A percentile compares a stretch with the other conserved stretches of the same genome.
Evolutionary conservation across 2,113 vertebrate species (phyloP).

Genomic region (Dicrurus megarhynchus): DNA sequence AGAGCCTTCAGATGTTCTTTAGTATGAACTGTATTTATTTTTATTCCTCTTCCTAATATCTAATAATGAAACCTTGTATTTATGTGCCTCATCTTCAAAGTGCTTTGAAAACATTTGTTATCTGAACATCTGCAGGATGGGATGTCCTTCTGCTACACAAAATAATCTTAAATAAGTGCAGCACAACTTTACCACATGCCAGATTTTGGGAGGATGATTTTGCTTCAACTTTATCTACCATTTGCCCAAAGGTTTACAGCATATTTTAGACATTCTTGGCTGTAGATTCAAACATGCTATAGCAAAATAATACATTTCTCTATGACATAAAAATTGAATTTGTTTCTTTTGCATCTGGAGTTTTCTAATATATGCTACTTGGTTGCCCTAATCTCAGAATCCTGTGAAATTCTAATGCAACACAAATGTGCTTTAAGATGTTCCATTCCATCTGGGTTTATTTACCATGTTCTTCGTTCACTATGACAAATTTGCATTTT

Average conservation of each 20-base stretch:
- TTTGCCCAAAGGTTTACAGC: background rate
- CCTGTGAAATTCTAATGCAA: background rate
- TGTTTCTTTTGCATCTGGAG: background rate
- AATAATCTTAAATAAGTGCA: background rate
- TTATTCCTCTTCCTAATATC: constrained; percentile 30
- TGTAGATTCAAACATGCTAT: background rate
- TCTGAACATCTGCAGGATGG: constrained; percentile 1
- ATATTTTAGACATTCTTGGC: background rate
- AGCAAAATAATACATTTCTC: background rate
- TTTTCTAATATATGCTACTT: background rate
- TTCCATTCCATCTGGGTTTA: background rate
- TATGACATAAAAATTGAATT: background rate
- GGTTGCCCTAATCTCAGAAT: background rate
- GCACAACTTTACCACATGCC: background rate
- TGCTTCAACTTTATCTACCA: background rate
- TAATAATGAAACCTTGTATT: constrained; percentile 36
- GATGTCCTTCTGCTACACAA: background rate
- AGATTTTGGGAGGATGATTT: background rate
- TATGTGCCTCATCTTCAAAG: constrained; percentile 24
- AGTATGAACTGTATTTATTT: background rate
- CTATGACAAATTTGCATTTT: background rate
- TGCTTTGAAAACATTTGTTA: constrained; percentile 24
- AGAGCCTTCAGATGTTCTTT: constrained; percentile 8
- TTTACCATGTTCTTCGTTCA: background rate
- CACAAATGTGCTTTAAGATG: background rate